These are phyloP conservation scores for Lepidocolaptes lacrymiger DNA, from an alignment of 2,797 vertebrate genomes.

Conservation along the genomic window DNA sequence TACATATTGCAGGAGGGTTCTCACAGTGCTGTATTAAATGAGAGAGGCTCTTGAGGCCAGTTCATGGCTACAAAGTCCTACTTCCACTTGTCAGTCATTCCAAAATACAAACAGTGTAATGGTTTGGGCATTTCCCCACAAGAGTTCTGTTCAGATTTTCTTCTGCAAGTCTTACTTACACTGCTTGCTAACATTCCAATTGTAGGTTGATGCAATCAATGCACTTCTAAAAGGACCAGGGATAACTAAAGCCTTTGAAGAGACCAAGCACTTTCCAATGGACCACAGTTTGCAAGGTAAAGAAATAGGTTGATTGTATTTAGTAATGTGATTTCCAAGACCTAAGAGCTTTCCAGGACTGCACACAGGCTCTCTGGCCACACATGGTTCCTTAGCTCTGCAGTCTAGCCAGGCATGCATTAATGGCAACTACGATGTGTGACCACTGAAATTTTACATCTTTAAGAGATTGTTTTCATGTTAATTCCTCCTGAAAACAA, in stretches of 20 bases:
- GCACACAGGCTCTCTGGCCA: fast-evolving
- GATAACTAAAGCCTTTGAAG: slow-evolving; percentile 94
- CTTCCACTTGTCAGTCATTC: neutral
- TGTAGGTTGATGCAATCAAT: slow-evolving; percentile 94
- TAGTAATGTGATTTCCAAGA: neutral
- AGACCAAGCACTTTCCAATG: slow-evolving; percentile 95
- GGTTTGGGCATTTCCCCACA: neutral
- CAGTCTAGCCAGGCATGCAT: neutral
- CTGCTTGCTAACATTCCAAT: neutral
- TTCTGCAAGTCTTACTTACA: neutral
- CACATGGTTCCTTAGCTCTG: neutral
- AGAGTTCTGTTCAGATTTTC: neutral
- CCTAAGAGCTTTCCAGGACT: neutral
- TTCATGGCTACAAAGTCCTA: neutral
- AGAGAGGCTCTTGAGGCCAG: neutral
- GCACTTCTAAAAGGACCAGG: slow-evolving; percentile 91
- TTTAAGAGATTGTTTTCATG: neutral
- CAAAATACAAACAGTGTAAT: neutral
- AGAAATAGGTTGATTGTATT: neutral
- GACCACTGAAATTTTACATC: neutral
- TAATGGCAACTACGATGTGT: neutral
- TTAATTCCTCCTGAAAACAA: neutral
- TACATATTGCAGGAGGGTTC: neutral
- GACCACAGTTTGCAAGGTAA: slow-evolving; percentile 94
- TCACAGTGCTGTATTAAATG: neutral